These are phyloP conservation scores for Caerostris extrusa DNA, from an alignment of 1,140 invertebrate genomes.

Conservation along the genomic window DNA sequence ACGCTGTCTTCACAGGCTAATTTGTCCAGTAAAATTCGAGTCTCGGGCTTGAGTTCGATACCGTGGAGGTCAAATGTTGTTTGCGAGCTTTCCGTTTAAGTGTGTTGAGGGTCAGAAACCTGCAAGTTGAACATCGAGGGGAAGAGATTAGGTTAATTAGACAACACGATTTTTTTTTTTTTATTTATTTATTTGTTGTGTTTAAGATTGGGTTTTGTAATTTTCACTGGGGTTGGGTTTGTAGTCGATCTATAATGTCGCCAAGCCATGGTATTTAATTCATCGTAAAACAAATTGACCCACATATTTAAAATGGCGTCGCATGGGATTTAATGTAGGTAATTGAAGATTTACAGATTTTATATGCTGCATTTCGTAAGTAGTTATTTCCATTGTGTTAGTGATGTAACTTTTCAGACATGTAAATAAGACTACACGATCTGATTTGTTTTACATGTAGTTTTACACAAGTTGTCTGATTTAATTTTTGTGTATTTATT, in stretches of 20 bases:
- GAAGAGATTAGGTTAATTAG: constrained; percentile 8
- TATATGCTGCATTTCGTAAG: too few relatives aligned
- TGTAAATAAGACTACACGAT: too few relatives aligned
- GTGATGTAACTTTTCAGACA: too few relatives aligned
- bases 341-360: neutral
- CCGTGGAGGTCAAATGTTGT: constrained; percentile 12
- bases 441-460: too few relatives aligned
- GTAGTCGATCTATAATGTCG: neutral
- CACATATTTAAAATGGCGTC: neutral
- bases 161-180: neutral
- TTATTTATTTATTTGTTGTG: neutral
- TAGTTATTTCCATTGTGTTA: too few relatives aligned
- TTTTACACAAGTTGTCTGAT: too few relatives aligned
- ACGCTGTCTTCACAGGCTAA: neutral
- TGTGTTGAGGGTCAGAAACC: constrained; percentile 54
- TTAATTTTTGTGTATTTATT: too few relatives aligned
- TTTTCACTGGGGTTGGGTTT: neutral
- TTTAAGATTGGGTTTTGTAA: neutral
- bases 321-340: neutral
- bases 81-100: constrained; percentile 54
- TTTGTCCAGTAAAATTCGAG: constrained; percentile 5
- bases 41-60: constrained; percentile 3
- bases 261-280: neutral
- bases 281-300: neutral
- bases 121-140: constrained; percentile 11